These are phyloP conservation scores for Sternotherus odoratus DNA, from an alignment of 2,797 vertebrate species.

Conservation along the genomic window DNA sequence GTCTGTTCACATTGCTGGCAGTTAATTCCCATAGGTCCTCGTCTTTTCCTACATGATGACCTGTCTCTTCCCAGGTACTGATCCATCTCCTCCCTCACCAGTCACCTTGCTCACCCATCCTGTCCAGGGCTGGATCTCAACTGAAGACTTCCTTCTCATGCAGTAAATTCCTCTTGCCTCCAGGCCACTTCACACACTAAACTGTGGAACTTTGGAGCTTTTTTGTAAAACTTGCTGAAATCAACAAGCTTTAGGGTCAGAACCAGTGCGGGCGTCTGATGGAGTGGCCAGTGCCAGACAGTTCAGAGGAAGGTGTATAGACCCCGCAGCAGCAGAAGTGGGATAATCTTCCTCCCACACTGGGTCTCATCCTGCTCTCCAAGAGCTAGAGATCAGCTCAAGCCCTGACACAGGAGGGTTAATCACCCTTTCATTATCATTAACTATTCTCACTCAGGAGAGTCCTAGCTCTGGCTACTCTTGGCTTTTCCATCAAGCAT, in stretches of 20 bases:
- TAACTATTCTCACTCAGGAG: background rate
- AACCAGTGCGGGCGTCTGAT: background rate
- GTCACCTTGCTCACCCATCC: background rate
- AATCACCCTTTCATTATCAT: constrained; percentile 37
- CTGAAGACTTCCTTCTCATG: background rate
- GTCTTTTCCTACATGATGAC: background rate
- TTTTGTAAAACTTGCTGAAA: background rate
- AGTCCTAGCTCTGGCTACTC: background rate
- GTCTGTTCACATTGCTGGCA: background rate
- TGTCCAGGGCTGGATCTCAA: background rate
- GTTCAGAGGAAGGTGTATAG: background rate
- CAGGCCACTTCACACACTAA: background rate
- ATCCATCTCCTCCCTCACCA: background rate
- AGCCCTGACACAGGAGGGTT: constrained; percentile 7
- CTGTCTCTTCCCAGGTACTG: background rate
- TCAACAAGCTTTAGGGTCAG: background rate
- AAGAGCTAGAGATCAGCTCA: constrained; percentile 22
- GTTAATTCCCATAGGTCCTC: background rate
- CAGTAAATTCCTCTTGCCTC: background rate
- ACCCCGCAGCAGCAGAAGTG: background rate
- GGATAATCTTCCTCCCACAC: background rate
- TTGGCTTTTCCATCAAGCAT: background rate
- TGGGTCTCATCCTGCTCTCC: background rate
- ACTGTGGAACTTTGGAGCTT: background rate
- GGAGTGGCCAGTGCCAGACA: background rate